Evolutionary conservation across 2,888 invertebrate species (phyloP), one percentile per base, ranked within the genome.

Genomic region (Geophilus truncorum): DNA sequence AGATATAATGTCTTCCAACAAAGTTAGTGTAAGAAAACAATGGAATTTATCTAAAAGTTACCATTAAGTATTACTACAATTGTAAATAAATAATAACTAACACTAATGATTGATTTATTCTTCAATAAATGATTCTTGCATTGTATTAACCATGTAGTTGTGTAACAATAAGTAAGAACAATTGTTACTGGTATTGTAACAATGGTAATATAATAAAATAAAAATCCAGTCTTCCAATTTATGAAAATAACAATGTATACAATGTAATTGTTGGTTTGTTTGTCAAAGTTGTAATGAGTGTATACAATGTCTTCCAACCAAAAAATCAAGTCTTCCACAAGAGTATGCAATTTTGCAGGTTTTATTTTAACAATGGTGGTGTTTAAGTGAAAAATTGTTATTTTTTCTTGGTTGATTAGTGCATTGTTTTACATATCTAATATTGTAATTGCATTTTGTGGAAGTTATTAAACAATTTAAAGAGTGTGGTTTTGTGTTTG

Each of bases 41-140:
- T 25, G 25, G 12, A 62, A 62, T 12, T 12, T 25, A 62, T 25
- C 25, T 62, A 25, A 62, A 62, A 62, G 45, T 25, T 62, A 62
- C 62, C 62, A 62, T 62, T 62, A 62, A 62, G 62, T 62, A 62
- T 62, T 62, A 62, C 15, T 62, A 15, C 62, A 62, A 62, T 62
- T 62, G 62, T 62, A 62, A 62, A 62, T 62, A 62, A 62, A 62
- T 25, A 62, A 25, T 62, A 25, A 62, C 25, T 62, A 23, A 62
- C 7, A 62, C 1, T 23, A 25, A 25, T 6, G 25, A 62, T 45
- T 12, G 15, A 40, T 45, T 45, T 45, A 45, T 45, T 45, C 45
- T 45, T 45, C 45, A 45, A 45, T 45, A 45, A 12, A 9, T 45
- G 5, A 45, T 45, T 15, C 12, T 15, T 45, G 32, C 32, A 45